A percentile compares a stretch with the other conserved stretches of the same genome.
These are phyloP conservation scores for Synergus umbraculus DNA, from an alignment of 2,888 invertebrate genomes.

Conservation along the genomic window DNA sequence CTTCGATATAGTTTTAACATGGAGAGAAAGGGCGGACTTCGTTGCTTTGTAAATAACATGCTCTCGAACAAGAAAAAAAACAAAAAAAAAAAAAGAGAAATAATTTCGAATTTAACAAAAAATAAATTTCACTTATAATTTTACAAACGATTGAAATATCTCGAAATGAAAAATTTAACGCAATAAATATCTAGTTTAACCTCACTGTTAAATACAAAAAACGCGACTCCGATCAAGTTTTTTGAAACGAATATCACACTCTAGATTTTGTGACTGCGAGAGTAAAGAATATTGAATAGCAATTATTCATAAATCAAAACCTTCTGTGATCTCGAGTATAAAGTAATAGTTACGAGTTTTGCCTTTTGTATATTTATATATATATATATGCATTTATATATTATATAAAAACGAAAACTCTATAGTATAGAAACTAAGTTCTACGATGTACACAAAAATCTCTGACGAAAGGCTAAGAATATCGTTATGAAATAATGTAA, in stretches of 20 bases:
- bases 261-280: conserved; percentile 73
- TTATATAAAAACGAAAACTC: conserved; percentile 38
- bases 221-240: conserved; percentile 37
- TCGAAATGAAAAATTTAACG: neutral
- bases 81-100: conserved; percentile 22
- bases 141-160: neutral
- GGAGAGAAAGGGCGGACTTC: conserved; percentile 36
- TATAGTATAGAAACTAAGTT: conserved; percentile 33
- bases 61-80: conserved; percentile 16
- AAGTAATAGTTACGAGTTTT: conserved; percentile 37
- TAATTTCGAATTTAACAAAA: conserved; percentile 6
- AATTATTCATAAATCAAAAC: conserved; percentile 34
- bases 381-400: conserved; percentile 35
- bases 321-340: conserved; percentile 23
- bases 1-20: conserved; percentile 32
- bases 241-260: conserved; percentile 55
- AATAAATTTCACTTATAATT: conserved; percentile 17
- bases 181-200: conserved; percentile 37
- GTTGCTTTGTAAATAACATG: conserved; percentile 2
- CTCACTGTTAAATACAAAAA: conserved; percentile 9
- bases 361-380: conserved; percentile 20
- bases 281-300: conserved; percentile 44
- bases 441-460: conserved; percentile 40
- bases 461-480: conserved; percentile 44
- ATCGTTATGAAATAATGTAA: conserved; percentile 51